phyloP scores from a whole-genome alignment of 1,140 invertebrate genomes.

The Macrostomum lignano region DNA sequence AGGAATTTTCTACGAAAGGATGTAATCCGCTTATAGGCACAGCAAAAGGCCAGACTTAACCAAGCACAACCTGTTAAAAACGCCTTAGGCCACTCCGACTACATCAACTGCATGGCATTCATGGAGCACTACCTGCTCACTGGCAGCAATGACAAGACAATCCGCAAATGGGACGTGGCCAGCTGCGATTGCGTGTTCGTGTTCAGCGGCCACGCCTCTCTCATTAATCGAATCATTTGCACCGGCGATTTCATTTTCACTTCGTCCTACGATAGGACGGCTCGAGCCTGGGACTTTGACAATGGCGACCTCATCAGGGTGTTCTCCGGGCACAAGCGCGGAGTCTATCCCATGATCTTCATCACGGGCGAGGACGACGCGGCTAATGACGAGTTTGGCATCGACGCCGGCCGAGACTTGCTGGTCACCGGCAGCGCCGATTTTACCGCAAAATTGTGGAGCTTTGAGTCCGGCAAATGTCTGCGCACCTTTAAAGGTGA shows the following conservation, averaged over 20 bases:
- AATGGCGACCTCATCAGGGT: constrained; percentile 21
- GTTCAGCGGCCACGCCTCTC: constrained; percentile 28
- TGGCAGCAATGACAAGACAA: constrained; percentile 31
- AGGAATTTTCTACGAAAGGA: no score
- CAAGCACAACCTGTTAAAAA: no score
- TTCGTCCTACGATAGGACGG: constrained; percentile 31
- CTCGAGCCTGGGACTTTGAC: constrained; percentile 32
- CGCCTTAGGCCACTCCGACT: constrained; percentile 30
- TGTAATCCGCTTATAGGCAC: no score
- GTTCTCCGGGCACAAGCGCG: constrained; percentile 30
- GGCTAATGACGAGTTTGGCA: constrained; percentile 10
- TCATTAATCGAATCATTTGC: constrained; percentile 31
- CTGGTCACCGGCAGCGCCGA: constrained; percentile 32
- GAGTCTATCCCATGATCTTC: constrained; percentile 32
- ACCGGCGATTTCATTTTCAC: constrained; percentile 32
- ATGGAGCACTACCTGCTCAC: constrained; percentile 31
- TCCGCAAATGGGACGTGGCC: constrained; percentile 33
- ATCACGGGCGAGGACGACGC: constrained; percentile 26
- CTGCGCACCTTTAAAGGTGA: constrained; percentile 27
- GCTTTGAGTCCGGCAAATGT: constrained; percentile 27
- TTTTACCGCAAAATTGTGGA: constrained; percentile 29
- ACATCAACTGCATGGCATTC: constrained; percentile 31
- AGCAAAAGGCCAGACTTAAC: no score
- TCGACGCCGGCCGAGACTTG: constrained; percentile 20
- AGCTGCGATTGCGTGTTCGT: constrained; percentile 29